Conservation (phyloP, 2,888 invertebrate genomes). For the Stenurella melanura region DNA sequence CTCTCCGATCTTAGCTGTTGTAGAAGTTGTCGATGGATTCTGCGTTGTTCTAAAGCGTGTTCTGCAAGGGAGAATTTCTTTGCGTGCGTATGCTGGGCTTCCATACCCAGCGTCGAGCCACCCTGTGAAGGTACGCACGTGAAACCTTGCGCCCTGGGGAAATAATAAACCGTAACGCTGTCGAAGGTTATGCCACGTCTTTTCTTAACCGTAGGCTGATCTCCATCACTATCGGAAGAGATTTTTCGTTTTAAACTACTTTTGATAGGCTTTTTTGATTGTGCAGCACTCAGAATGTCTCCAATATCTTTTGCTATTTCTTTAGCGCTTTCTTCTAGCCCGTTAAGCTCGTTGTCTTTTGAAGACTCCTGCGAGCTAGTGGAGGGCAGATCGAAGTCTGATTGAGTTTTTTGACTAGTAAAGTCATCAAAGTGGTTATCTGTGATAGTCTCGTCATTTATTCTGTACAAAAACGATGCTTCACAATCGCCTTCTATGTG, state of each 20-base stretch:
- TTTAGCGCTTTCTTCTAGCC: slow-evolving; percentile 47
- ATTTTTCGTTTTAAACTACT: slow-evolving; percentile 84
- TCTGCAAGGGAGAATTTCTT: slow-evolving; percentile 89
- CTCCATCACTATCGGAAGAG: slow-evolving; percentile 73
- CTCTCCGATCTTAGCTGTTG: slow-evolving; percentile 83
- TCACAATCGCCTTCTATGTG: slow-evolving; percentile 74
- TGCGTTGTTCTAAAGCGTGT: slow-evolving; percentile 91
- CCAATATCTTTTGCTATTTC: slow-evolving; percentile 57
- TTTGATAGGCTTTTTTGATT: slow-evolving; percentile 70
- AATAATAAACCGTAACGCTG: slow-evolving; percentile 95
- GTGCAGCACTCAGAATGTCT: slow-evolving; percentile 60
- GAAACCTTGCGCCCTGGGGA: slow-evolving; percentile 93
- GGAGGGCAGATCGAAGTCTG: slow-evolving; percentile 59
- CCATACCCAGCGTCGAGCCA: slow-evolving; percentile 96
- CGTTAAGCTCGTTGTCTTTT: slow-evolving; percentile 35
- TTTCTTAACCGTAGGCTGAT: slow-evolving; percentile 77
- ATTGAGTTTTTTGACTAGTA: slow-evolving; percentile 41
- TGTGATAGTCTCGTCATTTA: slow-evolving; percentile 58
- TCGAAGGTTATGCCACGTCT: slow-evolving; percentile 92
- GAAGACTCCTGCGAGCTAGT: slow-evolving; percentile 49
- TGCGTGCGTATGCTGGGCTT: slow-evolving; percentile 81
- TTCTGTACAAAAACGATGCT: slow-evolving; percentile 74
- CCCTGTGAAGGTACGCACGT: slow-evolving; percentile 94
- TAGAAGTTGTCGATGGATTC: slow-evolving; percentile 88
- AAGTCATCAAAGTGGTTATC: slow-evolving; percentile 49